These are phyloP conservation scores for Drosophila phalerata DNA, from an alignment of 2,888 invertebrate genomes.

Conservation along the genomic window DNA sequence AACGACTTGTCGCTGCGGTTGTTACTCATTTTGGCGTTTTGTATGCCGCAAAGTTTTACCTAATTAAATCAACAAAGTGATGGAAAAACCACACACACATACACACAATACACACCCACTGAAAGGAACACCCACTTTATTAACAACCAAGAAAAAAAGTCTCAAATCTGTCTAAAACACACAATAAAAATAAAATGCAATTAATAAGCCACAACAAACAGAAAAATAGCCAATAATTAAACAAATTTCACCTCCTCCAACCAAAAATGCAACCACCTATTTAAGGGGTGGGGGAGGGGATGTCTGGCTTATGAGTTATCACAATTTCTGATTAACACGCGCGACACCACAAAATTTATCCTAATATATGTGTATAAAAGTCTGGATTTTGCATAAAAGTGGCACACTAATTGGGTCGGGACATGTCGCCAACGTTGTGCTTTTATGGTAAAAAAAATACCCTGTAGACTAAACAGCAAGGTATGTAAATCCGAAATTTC, in stretches of 20 bases:
- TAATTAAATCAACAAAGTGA: conserved; percentile 72
- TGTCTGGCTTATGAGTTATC: conserved; percentile 38
- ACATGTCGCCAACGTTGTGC: conserved; percentile 17
- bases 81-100: conserved; percentile 45
- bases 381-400: conserved; percentile 41
- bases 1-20: conserved; percentile 54
- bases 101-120: conserved; percentile 10
- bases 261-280: neutral
- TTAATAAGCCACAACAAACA: conserved; percentile 44
- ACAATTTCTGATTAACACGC: conserved; percentile 53
- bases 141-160: neutral
- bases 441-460: conserved; percentile 14
- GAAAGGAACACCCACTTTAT: neutral
- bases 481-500: neutral
- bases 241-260: neutral
- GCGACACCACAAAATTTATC: conserved; percentile 40
- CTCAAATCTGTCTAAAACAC: conserved; percentile 30
- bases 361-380: conserved; percentile 45
- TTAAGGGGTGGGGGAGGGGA: neutral
- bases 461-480: neutral
- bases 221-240: conserved; percentile 44
- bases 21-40: conserved; percentile 70
- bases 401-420: conserved; percentile 47
- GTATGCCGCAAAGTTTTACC: conserved; percentile 66
- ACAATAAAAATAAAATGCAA: conserved; percentile 54